Evolutionary conservation across 1,140 invertebrate species (phyloP).

Genomic region (Apis cerana): DNA sequence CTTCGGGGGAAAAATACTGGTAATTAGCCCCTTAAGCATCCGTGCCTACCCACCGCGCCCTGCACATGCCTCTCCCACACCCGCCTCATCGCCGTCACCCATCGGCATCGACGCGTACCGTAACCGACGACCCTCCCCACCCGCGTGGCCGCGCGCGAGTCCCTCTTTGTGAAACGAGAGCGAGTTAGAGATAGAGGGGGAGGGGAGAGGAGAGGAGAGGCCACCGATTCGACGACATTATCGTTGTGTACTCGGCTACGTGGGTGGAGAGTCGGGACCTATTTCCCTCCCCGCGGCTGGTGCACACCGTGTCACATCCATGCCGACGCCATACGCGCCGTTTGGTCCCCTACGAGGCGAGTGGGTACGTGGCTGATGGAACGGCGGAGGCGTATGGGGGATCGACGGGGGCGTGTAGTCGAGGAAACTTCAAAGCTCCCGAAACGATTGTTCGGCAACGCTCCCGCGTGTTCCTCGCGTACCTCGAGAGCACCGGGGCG

Average conservation of each 20-base stretch:
- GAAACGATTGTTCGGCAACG: slow-evolving; percentile 73
- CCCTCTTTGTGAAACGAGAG: slow-evolving; percentile 23
- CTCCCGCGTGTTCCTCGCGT: slow-evolving; percentile 57
- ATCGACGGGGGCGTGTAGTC: slow-evolving; percentile 39
- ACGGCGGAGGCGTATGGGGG: neutral
- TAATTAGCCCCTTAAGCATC: slow-evolving; percentile 63
- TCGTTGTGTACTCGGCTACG: slow-evolving; percentile 48
- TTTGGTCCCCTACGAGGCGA: slow-evolving; percentile 17
- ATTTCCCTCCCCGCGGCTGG: slow-evolving; percentile 42
- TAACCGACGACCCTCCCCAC: neutral
- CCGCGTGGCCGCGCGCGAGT: neutral
- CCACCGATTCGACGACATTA: slow-evolving; percentile 63
- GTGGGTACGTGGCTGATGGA: slow-evolving; percentile 29
- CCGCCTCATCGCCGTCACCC: neutral
- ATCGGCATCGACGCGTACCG: slow-evolving; percentile 2
- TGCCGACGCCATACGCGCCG: slow-evolving; percentile 31
- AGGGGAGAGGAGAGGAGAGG: no score
- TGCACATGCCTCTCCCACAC: neutral
- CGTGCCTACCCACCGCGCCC: neutral
- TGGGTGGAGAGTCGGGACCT: slow-evolving; percentile 54
- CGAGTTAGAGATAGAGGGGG: no score
- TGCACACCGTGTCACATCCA: slow-evolving; percentile 20
- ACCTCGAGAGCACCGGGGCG: slow-evolving; percentile 55
- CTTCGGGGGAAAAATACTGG: slow-evolving; percentile 52
- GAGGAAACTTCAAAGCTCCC: slow-evolving; percentile 71